These are phyloP conservation scores for Deilephila elpenor DNA, from an alignment of 2,888 invertebrate genomes.

Conservation along the genomic window DNA sequence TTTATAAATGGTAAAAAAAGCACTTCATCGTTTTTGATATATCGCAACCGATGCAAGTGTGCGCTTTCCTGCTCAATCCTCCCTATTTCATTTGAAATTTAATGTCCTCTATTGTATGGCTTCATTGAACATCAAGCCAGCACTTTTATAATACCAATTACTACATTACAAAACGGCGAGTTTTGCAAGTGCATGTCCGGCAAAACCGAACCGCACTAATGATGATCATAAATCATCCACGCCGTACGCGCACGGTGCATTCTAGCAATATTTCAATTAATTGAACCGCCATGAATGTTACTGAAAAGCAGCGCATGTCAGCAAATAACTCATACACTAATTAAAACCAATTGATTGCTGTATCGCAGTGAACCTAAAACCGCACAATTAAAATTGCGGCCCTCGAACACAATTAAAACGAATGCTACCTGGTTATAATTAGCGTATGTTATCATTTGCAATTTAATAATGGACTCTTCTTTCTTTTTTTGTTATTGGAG, in stretches of 20 bases:
- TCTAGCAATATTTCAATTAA: slow-evolving; percentile 5
- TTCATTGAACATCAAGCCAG: no score
- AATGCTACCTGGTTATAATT: not conserved
- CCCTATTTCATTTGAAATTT: no score
- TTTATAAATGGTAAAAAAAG: no score
- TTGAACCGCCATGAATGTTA: slow-evolving; percentile 4
- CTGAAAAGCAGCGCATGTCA: slow-evolving; percentile 4
- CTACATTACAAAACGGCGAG: not conserved
- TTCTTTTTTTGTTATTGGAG: not conserved
- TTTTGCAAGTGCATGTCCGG: not conserved
- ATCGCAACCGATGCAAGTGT: no score
- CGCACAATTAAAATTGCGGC: slow-evolving; percentile 17
- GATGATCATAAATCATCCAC: slow-evolving; percentile 6
- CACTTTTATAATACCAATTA: no score
- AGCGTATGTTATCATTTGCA: not conserved
- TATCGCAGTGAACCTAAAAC: not conserved
- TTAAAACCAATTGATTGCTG: slow-evolving; percentile 20
- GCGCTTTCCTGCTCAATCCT: no score
- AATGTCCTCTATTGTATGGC: no score
- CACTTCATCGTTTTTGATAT: no score
- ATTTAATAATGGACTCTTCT: not conserved
- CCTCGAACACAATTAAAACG: not conserved
- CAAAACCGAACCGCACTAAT: not conserved
- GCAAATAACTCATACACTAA: slow-evolving; percentile 16
- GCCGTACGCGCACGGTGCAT: not conserved